Evolutionary conservation across 2,113 vertebrate genomes (phyloP).

Genomic region (Pleuronectes platessa): DNA sequence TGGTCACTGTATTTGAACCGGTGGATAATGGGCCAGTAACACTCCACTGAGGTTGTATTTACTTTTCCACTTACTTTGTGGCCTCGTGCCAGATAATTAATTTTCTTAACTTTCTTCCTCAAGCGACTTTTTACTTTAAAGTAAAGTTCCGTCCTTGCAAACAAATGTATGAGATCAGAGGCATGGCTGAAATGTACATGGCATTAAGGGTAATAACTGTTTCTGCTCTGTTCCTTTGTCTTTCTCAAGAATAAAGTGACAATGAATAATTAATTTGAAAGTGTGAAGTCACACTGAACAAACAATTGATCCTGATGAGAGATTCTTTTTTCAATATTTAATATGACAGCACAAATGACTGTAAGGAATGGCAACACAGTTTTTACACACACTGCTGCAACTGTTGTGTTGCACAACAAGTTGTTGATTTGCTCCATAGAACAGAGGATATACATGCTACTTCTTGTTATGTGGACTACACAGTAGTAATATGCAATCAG

Average conservation of each 20-base stretch:
- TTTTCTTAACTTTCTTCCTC: background rate
- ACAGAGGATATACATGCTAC: background rate
- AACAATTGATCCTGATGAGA: conserved; percentile 51
- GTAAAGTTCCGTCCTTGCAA: background rate
- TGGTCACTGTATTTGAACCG: no score
- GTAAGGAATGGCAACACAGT: no score
- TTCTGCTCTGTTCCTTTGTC: background rate
- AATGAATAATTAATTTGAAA: conserved; percentile 35
- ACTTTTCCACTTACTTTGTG: no score
- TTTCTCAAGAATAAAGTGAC: background rate
- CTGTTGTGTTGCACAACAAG: background rate
- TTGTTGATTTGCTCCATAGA: background rate
- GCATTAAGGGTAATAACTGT: background rate
- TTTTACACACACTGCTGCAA: background rate
- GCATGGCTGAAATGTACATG: background rate
- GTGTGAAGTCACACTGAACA: conserved; percentile 36
- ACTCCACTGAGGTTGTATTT: background rate
- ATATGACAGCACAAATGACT: no score
- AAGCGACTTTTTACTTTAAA: background rate
- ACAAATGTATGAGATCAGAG: background rate
- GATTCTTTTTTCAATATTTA: conserved; percentile 23
- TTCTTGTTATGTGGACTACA: background rate
- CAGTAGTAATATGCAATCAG: background rate
- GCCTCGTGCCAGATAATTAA: background rate
- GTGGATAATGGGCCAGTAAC: background rate